phyloP scores from a whole-genome alignment of 2,888 invertebrate genomes.

The Apamea crenata region DNA sequence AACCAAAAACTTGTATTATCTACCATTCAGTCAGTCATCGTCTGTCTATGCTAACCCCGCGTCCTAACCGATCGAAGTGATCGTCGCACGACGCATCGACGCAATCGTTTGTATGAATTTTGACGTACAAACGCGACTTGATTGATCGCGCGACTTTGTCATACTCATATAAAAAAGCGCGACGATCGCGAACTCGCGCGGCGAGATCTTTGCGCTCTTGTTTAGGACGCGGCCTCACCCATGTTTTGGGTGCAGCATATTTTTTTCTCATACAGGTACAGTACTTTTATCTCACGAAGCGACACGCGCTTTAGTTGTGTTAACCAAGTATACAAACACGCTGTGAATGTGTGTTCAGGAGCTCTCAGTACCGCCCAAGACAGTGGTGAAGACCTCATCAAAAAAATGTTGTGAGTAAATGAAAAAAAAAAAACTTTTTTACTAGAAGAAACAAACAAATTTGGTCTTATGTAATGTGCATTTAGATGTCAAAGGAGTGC shows the following conservation, averaged over 20 bases:
- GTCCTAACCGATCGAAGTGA: background rate
- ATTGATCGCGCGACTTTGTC: background rate
- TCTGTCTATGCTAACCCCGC: background rate
- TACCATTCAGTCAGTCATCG: background rate
- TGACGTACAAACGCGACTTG: background rate
- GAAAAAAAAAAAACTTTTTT: background rate
- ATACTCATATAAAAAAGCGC: background rate
- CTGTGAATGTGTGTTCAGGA: background rate
- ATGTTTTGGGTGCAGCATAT: background rate
- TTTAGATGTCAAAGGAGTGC: too few species aligned
- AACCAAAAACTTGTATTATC: background rate
- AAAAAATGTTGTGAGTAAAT: background rate
- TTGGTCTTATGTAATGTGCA: too few species aligned
- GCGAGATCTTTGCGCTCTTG: background rate
- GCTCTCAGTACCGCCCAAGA: too few species aligned
- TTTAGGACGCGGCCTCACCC: too few species aligned
- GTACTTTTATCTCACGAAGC: background rate
- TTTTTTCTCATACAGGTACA: background rate
- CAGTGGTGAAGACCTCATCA: too few species aligned
- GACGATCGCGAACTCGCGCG: background rate
- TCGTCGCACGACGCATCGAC: background rate
- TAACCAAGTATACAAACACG: too few species aligned
- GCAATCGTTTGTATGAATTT: too few species aligned
- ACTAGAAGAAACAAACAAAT: too few species aligned
- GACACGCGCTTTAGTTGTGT: too few species aligned